These are phyloP conservation scores for Thyatira batis DNA, from an alignment of 2,888 invertebrate species.

Conservation along the genomic window DNA sequence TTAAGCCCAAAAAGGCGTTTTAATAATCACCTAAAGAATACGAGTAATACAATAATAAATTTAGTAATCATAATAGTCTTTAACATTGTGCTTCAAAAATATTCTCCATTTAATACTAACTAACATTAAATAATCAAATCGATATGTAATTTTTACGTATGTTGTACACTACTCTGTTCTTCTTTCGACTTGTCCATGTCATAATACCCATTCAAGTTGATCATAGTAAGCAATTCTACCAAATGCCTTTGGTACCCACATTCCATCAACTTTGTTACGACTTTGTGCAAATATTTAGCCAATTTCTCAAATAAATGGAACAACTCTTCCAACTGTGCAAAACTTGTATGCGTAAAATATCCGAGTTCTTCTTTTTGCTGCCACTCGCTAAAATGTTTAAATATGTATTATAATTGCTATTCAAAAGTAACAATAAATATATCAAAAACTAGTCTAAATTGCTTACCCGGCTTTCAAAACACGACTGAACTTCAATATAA, in stretches of 20 bases:
- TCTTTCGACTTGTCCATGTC: constrained; percentile 59
- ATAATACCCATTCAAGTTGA: constrained; percentile 85
- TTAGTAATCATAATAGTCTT: background rate
- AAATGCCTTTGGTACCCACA: constrained; percentile 86
- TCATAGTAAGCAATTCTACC: constrained; percentile 84
- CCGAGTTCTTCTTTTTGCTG: constrained; percentile 67
- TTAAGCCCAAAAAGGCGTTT: background rate
- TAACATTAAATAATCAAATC: no score
- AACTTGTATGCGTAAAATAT: constrained; percentile 82
- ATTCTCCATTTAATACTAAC: background rate
- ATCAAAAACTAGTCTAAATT: constrained; percentile 1
- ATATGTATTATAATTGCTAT: constrained; percentile 3
- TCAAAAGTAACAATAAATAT: background rate
- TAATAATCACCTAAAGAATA: background rate
- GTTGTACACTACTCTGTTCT: constrained; percentile 47
- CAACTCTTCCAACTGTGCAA: constrained; percentile 79
- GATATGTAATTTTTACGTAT: constrained; percentile 12
- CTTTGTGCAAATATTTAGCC: constrained; percentile 84
- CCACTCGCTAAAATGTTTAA: constrained; percentile 79
- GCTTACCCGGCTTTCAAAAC: constrained; percentile 79
- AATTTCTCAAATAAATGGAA: constrained; percentile 84
- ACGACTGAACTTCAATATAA: constrained; percentile 87
- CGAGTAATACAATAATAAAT: background rate
- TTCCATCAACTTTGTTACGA: constrained; percentile 83
- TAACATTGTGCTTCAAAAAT: background rate